Base-by-base conservation (phyloP, 2,888 invertebrate genomes). In the Parthenolecanium corni region DNA sequence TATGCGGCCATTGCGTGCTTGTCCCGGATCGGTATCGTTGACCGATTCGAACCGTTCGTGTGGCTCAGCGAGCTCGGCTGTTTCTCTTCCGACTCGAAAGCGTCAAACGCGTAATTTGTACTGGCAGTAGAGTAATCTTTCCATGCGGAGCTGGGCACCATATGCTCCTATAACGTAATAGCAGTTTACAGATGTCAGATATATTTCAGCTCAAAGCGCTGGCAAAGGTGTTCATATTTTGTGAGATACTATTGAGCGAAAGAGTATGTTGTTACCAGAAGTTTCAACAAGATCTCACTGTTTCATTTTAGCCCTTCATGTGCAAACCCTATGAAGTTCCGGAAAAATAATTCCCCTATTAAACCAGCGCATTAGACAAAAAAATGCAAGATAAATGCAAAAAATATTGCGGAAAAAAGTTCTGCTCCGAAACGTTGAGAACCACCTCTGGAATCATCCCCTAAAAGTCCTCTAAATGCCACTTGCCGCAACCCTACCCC, bases 131-230 rank as follows among this genome's bases (percentile, higher is more conserved):
- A 83, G 72, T 90, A 91, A 72, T 91, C 91, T 72, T 89, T 89
- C 91, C 92, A 92, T 1, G 89, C 88, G 18, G 86, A 83, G 73
- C 83, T 86, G 21, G 86, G 85, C 68, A 90, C 86, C 52, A 90
- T 76, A 69, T 85, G 86, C 69, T 89, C 89, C 89, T 90, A 78
- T 23, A 75, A 57, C 1, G 42, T 40, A 25, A 31, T 4, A 31
- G 31, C 31, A 31, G 31, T 31, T 25, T 52, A 52, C 16, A 20
- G 31, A 38, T 31, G 40, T 52, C 23, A 38, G 9, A n/a, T n/a
- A n/a, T 38, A 11, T 38, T 38, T 38, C 38, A 38, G 12, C 38
- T 9, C 38, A 11, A 52, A 52, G 12, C 21, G 12, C 2, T 25
- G 20, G 14, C 20, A 21, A 1, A 12, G 12, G 9, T 38, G 12